These are phyloP conservation scores for Neuroterus valhalla DNA, from an alignment of 1,140 invertebrate genomes.

Conservation along the genomic window DNA sequence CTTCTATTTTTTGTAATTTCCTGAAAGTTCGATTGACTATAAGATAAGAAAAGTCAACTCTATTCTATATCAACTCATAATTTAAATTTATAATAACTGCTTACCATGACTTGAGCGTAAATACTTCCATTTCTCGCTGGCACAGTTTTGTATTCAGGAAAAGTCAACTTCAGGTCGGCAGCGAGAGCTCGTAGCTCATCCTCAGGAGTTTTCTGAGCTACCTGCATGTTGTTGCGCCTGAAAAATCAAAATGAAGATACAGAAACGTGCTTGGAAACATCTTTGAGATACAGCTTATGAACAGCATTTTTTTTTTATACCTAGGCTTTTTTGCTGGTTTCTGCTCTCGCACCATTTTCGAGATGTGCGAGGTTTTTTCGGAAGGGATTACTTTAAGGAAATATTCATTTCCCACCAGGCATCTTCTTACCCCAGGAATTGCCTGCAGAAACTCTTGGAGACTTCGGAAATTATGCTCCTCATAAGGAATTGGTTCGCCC, in stretches of 20 bases:
- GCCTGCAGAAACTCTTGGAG: slow-evolving; percentile 76
- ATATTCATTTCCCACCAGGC: slow-evolving; percentile 66
- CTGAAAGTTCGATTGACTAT: no score
- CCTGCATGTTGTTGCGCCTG: no score
- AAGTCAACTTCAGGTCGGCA: slow-evolving; percentile 38
- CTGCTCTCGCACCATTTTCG: slow-evolving; percentile 77
- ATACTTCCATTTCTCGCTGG: slow-evolving; percentile 39
- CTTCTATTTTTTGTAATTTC: slow-evolving; percentile 8
- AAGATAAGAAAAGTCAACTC: no score
- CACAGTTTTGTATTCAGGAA: slow-evolving; percentile 54
- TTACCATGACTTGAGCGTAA: slow-evolving; percentile 63
- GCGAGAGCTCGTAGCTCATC: slow-evolving; percentile 15
- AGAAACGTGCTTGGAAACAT: no score
- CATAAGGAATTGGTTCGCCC: slow-evolving; percentile 78
- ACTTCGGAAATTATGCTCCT: slow-evolving; percentile 75
- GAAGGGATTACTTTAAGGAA: slow-evolving; percentile 76
- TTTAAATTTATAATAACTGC: background rate
- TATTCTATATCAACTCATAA: no score
- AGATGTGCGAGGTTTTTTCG: slow-evolving; percentile 77
- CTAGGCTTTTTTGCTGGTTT: slow-evolving; percentile 72
- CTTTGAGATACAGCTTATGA: no score
- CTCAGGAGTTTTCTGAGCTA: background rate
- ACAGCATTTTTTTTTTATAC: background rate
- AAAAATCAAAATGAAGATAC: no score
- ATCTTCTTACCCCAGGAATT: slow-evolving; percentile 74